phyloP scores from a whole-genome alignment of 2,888 invertebrate genomes.

The Dexiosoma caninum region DNA sequence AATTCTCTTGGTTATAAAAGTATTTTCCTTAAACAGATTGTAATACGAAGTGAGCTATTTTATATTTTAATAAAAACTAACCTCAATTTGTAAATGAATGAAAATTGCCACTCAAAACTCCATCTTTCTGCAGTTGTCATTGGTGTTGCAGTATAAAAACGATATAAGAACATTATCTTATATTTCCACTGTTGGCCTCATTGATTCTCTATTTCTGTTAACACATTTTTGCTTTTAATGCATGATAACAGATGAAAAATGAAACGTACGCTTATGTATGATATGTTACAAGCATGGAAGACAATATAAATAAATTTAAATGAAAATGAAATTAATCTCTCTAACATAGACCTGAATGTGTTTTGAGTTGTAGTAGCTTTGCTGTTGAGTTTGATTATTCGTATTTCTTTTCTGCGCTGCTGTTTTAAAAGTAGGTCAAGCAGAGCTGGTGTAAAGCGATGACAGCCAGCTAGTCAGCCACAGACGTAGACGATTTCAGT shows the following conservation, averaged over 20 bases:
- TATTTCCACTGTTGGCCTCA: not conserved
- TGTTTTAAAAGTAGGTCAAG: conserved; percentile 88
- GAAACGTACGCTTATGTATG: not conserved
- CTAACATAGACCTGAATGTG: conserved; percentile 96
- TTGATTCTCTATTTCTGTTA: conserved; percentile 13
- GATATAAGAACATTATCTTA: not conserved
- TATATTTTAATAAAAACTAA: too few relatives aligned
- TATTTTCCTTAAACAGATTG: too few relatives aligned
- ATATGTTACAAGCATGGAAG: not conserved
- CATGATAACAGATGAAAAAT: not conserved
- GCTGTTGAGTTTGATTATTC: conserved; percentile 1
- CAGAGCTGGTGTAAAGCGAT: conserved; percentile 64
- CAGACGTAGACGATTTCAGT: conserved; percentile 35
- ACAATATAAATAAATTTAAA: conserved; percentile 61
- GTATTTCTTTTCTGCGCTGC: not conserved
- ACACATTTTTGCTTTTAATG: conserved; percentile 26
- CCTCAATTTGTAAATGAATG: too few relatives aligned
- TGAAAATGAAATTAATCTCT: conserved; percentile 76
- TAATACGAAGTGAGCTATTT: too few relatives aligned
- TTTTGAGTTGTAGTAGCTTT: conserved; percentile 46
- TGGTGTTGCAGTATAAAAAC: too few relatives aligned
- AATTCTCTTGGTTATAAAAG: too few relatives aligned
- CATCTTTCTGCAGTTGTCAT: too few relatives aligned
- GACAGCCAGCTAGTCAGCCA: conserved; percentile 52
- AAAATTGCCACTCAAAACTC: too few relatives aligned